phyloP scores from a whole-genome alignment of 2,888 invertebrate genomes.

The Philereme transversata region DNA sequence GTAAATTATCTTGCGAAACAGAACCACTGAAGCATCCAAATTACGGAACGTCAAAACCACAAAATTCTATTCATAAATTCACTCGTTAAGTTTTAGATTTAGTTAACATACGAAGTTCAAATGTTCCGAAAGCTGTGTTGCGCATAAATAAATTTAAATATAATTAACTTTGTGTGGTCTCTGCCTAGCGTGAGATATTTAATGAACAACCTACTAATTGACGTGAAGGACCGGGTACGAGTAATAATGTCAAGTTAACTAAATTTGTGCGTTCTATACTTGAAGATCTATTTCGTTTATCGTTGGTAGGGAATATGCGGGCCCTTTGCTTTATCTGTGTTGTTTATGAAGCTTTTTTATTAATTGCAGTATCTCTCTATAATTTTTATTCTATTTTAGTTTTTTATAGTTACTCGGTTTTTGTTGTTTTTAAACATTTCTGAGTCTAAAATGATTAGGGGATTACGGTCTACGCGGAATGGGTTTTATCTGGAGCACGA shows the following conservation, averaged over 20 bases:
- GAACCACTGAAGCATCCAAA: constrained; percentile 29
- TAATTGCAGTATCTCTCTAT: constrained; percentile 28
- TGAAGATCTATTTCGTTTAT: constrained; percentile 51
- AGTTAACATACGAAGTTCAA: constrained; percentile 33
- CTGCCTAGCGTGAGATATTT: constrained; percentile 41
- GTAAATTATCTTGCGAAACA: constrained; percentile 22
- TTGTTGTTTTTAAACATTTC: constrained; percentile 20
- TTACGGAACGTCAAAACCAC: constrained; percentile 26
- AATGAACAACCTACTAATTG: constrained; percentile 64
- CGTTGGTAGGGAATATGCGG: constrained; percentile 48
- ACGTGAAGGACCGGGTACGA: constrained; percentile 51
- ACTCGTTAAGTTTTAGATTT: constrained; percentile 30
- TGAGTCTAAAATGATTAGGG: constrained; percentile 22
- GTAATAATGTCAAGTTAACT: constrained; percentile 59
- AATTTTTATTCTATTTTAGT: constrained; percentile 16
- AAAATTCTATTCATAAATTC: constrained; percentile 16
- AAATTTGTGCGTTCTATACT: constrained; percentile 58
- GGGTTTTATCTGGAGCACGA: constrained; percentile 24
- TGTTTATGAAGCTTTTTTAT: constrained; percentile 37
- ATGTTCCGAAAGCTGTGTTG: constrained; percentile 34
- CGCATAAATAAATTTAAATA: constrained; percentile 39
- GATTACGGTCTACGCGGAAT: constrained; percentile 23
- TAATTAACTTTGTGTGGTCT: constrained; percentile 46
- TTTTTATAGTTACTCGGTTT: constrained; percentile 17
- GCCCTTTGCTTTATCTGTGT: constrained; percentile 36